A percentile compares a stretch with the other conserved stretches of the same genome.
Conservation (phyloP, 2,888 invertebrate species). For the Iphiclides podalirius region DNA sequence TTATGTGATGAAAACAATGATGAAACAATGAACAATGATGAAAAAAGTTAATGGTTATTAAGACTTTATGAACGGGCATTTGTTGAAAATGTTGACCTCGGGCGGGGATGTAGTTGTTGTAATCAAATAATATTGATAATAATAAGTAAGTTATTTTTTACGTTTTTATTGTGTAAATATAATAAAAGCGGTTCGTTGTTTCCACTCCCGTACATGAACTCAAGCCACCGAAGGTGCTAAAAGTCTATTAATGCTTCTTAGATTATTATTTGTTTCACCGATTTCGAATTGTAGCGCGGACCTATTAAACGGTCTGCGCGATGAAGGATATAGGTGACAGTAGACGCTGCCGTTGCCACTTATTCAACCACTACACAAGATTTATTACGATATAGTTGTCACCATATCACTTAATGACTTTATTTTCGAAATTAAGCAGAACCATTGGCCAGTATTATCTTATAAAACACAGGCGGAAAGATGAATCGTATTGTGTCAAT, state of each 20-base stretch:
- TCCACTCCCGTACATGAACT: slow-evolving; percentile 62
- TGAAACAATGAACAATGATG: no score
- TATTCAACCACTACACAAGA: no score
- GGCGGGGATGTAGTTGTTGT: slow-evolving; percentile 76
- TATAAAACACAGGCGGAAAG: slow-evolving; percentile 37
- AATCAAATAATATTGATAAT: slow-evolving; percentile 78
- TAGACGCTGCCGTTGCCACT: slow-evolving; percentile 5
- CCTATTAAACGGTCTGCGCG: no score
- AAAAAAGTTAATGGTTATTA: slow-evolving; percentile 70
- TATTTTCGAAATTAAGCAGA: no score
- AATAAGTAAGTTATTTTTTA: slow-evolving; percentile 81
- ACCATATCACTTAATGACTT: no score
- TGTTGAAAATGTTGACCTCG: slow-evolving; percentile 76
- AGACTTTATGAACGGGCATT: slow-evolving; percentile 77
- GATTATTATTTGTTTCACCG: slow-evolving; percentile 47
- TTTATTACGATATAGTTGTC: no score
- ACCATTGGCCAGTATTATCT: no score
- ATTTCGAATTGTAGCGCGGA: slow-evolving; percentile 34
- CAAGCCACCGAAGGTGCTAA: slow-evolving; percentile 77
- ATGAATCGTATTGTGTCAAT: slow-evolving; percentile 52
- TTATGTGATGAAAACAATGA: slow-evolving; percentile 76
- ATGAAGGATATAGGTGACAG: slow-evolving; percentile 27
- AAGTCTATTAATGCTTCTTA: slow-evolving; percentile 76
- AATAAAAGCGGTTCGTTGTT: slow-evolving; percentile 71
- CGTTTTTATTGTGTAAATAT: slow-evolving; percentile 79